phyloP scores from a whole-genome alignment of 2,888 invertebrate genomes.

The Drepanosiphum platanoidis region DNA sequence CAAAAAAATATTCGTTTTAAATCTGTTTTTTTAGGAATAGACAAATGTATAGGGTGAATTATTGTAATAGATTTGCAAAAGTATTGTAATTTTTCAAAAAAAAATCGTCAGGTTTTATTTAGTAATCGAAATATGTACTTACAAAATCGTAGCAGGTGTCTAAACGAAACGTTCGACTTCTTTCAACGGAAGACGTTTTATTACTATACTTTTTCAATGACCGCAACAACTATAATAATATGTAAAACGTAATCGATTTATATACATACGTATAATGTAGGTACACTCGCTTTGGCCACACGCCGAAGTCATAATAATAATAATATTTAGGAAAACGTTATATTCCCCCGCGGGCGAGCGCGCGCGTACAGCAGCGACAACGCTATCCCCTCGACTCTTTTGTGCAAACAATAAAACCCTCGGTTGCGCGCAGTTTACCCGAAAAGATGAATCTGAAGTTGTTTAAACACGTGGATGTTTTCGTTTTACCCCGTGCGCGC shows the following conservation, averaged over 20 bases:
- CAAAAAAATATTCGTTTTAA: too few relatives aligned
- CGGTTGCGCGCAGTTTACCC: background rate
- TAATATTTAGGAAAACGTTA: background rate
- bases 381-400: slow-evolving; percentile 12
- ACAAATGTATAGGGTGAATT: too few relatives aligned
- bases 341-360: background rate
- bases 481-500: slow-evolving; percentile 2
- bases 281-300: background rate
- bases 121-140: too few relatives aligned
- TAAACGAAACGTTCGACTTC: background rate
- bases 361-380: background rate
- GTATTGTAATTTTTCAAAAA: too few relatives aligned
- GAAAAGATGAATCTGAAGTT: slow-evolving; percentile 36
- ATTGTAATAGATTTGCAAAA: too few relatives aligned
- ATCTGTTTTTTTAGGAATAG: too few relatives aligned
- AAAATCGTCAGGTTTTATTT: too few relatives aligned
- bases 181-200: background rate
- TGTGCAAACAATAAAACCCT: slow-evolving; percentile 30
- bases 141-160: too few relatives aligned
- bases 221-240: background rate
- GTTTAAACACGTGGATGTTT: slow-evolving; percentile 39
- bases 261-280: too few relatives aligned
- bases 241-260: background rate
- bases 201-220: background rate
- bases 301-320: background rate